Evolutionary conservation across 2,888 invertebrate species (phyloP).

Genomic region (Neria commutata): DNA sequence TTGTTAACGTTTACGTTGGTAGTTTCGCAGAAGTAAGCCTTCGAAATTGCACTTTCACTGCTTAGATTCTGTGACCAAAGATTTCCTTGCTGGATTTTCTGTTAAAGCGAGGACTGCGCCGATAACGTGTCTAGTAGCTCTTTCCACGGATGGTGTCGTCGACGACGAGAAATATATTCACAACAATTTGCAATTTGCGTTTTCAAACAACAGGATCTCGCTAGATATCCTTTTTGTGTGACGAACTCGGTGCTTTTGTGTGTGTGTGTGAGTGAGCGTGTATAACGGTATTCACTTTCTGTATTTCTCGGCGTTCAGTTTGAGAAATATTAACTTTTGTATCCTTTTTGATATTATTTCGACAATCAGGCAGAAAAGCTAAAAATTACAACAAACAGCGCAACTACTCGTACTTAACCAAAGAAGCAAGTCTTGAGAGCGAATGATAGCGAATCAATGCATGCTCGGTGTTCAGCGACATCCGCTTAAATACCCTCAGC

Average conservation of each 20-base stretch:
- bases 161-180: neutral
- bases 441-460: conserved; percentile 75
- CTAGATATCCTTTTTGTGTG: conserved; percentile 14
- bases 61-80: conserved; percentile 41
- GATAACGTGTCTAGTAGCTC: conserved; percentile 47
- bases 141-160: neutral
- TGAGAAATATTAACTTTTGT: conserved; percentile 27
- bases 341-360: conserved; percentile 42
- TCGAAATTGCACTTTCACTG: conserved; percentile 57
- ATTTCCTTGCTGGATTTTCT: conserved; percentile 2
- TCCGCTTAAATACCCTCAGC: conserved; percentile 68
- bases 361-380: conserved; percentile 41
- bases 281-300: neutral
- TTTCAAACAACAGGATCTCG: conserved; percentile 32
- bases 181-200: conserved; percentile 9
- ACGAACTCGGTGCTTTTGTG: conserved; percentile 12
- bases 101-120: conserved; percentile 43
- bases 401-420: conserved; percentile 55
- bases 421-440: conserved; percentile 67
- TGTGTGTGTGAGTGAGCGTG: conserved; percentile 5
- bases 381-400: conserved; percentile 59
- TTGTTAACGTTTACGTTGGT: neutral
- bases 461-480: conserved; percentile 69
- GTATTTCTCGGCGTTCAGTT: conserved; percentile 26
- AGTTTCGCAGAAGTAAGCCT: conserved; percentile 48